phyloP scores from a whole-genome alignment of 2,113 vertebrate species.

The Nyctibius bracteatus region DNA sequence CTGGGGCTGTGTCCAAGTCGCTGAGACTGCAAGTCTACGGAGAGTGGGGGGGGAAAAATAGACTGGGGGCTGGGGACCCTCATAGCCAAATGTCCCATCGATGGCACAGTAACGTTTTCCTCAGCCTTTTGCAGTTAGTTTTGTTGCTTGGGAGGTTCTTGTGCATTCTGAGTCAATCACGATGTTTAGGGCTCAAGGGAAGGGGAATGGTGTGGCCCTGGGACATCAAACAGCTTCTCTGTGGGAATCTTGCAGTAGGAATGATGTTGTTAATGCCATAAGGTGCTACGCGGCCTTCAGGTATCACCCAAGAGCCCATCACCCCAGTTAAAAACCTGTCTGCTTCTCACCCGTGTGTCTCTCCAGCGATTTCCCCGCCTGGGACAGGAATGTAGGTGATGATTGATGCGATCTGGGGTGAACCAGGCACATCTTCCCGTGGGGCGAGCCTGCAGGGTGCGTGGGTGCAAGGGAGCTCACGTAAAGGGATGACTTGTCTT shows the following conservation, averaged over 20 bases:
- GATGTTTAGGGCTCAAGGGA: neutral
- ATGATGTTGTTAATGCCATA: neutral
- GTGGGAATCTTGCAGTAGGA: neutral
- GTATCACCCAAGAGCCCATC: neutral
- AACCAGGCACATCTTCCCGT: neutral
- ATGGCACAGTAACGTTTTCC: neutral
- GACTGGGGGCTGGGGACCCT: too few relatives aligned
- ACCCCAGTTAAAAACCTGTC: neutral
- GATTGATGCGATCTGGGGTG: neutral
- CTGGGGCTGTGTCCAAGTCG: neutral
- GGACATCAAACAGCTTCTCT: neutral
- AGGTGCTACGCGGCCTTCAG: neutral
- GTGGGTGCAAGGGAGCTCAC: neutral
- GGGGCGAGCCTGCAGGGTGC: neutral
- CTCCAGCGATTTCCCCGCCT: neutral
- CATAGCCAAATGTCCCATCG: rapidly evolving
- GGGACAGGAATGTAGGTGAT: neutral
- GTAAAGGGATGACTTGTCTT: neutral
- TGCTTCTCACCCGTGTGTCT: neutral
- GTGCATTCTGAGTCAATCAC: neutral
- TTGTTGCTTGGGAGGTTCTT: neutral
- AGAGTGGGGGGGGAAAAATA: neutral
- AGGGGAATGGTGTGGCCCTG: neutral
- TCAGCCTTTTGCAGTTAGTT: neutral
- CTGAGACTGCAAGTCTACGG: neutral